Conservation (phyloP, 2,113 vertebrate species). For the Stercorarius parasiticus region DNA sequence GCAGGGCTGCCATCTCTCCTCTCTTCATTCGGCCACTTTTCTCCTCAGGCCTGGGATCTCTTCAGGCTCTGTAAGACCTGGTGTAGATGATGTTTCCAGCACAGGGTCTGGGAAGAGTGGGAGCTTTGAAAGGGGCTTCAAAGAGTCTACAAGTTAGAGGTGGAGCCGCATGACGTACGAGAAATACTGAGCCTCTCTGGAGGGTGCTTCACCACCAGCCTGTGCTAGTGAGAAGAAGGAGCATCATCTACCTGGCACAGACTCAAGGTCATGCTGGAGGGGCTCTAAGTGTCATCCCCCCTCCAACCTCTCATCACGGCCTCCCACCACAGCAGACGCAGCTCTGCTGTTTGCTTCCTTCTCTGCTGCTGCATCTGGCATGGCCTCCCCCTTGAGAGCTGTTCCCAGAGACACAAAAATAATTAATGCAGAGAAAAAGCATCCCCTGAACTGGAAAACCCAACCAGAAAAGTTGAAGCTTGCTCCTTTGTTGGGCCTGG, state of each 20-base stretch:
- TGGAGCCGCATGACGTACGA: background rate
- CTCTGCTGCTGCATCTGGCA: fast-evolving
- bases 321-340: fast-evolving
- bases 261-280: background rate
- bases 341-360: background rate
- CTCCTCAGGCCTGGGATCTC: background rate
- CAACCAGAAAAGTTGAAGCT: background rate
- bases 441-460: background rate
- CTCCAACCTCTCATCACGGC: background rate
- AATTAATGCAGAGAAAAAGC: background rate
- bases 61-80: background rate
- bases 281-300: background rate
- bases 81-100: background rate
- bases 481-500: background rate
- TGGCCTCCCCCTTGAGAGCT: fast-evolving
- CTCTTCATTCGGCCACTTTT: background rate
- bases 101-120: background rate
- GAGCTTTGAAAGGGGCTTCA: background rate
- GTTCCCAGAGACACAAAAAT: background rate
- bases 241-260: background rate
- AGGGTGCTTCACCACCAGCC: background rate
- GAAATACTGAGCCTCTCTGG: background rate
- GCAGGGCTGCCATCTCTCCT: fast-evolving
- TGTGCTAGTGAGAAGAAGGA: background rate
- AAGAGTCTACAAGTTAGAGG: background rate